Evolutionary conservation across 2,888 invertebrate species (phyloP), one percentile per base, ranked within the genome.

Genomic region (Drosophila rellima): DNA sequence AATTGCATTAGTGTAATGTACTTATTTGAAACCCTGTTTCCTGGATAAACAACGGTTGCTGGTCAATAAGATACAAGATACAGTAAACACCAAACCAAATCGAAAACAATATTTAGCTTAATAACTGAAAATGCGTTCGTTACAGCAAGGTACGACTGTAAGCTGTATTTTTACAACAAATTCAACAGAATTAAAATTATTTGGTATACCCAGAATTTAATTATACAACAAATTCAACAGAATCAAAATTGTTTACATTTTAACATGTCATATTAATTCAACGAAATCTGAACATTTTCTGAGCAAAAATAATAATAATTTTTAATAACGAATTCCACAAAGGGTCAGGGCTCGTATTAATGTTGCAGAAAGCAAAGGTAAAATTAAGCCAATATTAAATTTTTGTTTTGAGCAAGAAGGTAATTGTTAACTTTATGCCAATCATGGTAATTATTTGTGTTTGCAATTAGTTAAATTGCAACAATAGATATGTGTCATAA

Each of bases 401-500:
- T 31, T n/a, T 17, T 0, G n/a, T 2, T 26, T 17, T 18, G 11
- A 5, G 15, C 0, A n/a, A 42, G 40, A 31, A 31, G 18, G 3
- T 17, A 40, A 29, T 3, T 26, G 3, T 39, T n/a, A 18, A 20
- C 29, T 40, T 18, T 31, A 31, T 42, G 17, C 2, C 11, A 8
- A 29, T 2, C 8, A 31, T n/a, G n/a, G 23, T 37, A 13, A 47
- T 47, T 57, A 40, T 13, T 26, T 23, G 35, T 11, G 5, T 20
- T 18, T 29, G n/a, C 35, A 54, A 29, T 55, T 45, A 37, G 26
- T 15, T n/a, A 56, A 39, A 39, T 37, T 37, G 26, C 55, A 54
- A 39, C 23, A 42, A 61, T 54, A 31, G 55, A 20, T 51, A 52
- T 40, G n/a, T 35, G 40, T 48, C 33, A 57, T 42, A 33, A 68